Evolutionary conservation across 2,888 invertebrate genomes (phyloP).

Genomic region (Aphodius sticticus): DNA sequence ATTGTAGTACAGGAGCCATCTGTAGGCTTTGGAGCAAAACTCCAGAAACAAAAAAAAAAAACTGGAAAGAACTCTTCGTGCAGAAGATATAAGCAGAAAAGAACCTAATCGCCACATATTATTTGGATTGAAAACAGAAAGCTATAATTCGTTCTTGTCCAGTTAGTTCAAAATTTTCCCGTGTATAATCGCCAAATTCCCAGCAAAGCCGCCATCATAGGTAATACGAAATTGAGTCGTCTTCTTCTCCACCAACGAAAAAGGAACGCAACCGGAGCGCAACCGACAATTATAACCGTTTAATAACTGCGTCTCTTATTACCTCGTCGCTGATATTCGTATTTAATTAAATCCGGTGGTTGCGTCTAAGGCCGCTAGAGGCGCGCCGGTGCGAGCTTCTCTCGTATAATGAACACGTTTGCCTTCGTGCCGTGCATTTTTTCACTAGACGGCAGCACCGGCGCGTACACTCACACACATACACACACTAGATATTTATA

Average conservation of each 20-base stretch:
- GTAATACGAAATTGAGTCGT: neutral
- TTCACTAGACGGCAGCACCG: neutral
- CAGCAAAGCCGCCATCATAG: neutral
- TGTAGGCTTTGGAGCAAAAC: too few relatives aligned
- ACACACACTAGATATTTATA: neutral
- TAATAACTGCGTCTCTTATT: slow-evolving; percentile 4
- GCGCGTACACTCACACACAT: neutral
- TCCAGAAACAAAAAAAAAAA: too few relatives aligned
- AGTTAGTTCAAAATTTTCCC: neutral
- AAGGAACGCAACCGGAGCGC: neutral
- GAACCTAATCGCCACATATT: too few relatives aligned
- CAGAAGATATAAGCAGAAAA: too few relatives aligned
- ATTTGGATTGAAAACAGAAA: neutral
- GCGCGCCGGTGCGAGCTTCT: neutral
- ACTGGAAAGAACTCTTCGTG: too few relatives aligned
- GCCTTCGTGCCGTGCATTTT: slow-evolving; percentile 14
- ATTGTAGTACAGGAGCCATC: too few relatives aligned
- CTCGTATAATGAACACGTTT: slow-evolving; percentile 27
- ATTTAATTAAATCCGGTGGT: slow-evolving; percentile 4
- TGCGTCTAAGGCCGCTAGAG: neutral
- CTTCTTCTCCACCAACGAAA: neutral
- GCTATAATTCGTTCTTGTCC: neutral
- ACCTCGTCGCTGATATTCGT: neutral
- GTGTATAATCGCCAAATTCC: neutral
- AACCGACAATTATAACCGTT: slow-evolving; percentile 4